phyloP scores from a whole-genome alignment of 2,888 invertebrate genomes.

The Germaria angustata region DNA sequence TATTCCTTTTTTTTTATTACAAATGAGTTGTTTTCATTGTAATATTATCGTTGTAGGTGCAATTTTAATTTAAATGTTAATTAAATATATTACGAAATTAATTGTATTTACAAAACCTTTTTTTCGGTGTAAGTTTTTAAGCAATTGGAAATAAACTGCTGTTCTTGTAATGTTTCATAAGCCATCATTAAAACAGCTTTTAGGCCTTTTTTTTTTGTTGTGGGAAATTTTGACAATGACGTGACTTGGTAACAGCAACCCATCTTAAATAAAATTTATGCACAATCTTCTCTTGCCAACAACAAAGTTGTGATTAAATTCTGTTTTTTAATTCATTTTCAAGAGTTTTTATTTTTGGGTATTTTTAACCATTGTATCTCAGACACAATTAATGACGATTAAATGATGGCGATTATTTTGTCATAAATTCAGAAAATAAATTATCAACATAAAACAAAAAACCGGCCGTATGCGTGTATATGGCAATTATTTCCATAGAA shows the following conservation, averaged over 20 bases:
- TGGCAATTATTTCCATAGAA: slow-evolving; percentile 38
- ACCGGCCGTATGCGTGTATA: slow-evolving; percentile 43
- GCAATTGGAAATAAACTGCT: too few relatives aligned
- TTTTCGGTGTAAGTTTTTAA: too few relatives aligned
- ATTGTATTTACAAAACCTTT: too few relatives aligned
- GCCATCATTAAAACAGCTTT: slow-evolving; percentile 19
- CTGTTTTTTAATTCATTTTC: background rate
- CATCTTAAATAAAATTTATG: background rate
- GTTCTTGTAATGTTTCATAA: slow-evolving; percentile 12
- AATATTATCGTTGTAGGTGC: too few relatives aligned
- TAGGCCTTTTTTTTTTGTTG: background rate
- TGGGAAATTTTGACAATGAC: slow-evolving; percentile 13
- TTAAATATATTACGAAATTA: too few relatives aligned
- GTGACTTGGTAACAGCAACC: slow-evolving; percentile 25
- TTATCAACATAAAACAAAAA: slow-evolving; percentile 24
- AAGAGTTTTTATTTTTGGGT: background rate
- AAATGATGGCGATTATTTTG: slow-evolving; percentile 61
- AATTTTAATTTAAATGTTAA: too few relatives aligned
- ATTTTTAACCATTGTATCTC: background rate
- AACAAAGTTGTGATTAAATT: slow-evolving; percentile 7
- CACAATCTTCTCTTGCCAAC: background rate
- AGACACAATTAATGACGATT: slow-evolving; percentile 40
- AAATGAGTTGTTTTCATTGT: too few relatives aligned
- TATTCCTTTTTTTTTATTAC: too few relatives aligned
- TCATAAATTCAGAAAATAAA: slow-evolving; percentile 34